Base-by-base conservation (phyloP, 2,113 vertebrate species). In the Scolopax mira region DNA sequence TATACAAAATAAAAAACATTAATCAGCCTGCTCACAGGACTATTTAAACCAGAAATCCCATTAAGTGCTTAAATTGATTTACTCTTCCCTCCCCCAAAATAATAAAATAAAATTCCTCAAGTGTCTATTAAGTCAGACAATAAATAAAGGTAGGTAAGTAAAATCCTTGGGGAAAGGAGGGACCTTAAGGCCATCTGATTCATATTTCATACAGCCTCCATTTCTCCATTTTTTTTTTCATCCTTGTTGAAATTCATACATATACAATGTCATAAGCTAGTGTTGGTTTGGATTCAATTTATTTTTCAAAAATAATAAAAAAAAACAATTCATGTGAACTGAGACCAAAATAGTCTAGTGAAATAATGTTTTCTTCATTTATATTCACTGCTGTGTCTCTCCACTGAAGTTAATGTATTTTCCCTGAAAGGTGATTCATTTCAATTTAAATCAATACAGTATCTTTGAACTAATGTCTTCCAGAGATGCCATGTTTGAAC, bases 21-120 rank as follows among this genome's bases (percentile, higher is more conserved):
- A 93, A 96, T 95, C 87, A 96, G 79, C 73, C 80, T 91, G 44
- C 66, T 92, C 85, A 90, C 44, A 84, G 19, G 78, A 91, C 91
- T 88, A 37, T 88, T 97, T 97, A 95, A 91, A 91, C 48, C 39
- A 91, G 84, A 93, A 96, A 96, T 84, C 72, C 64, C 60, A 94
- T 96, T 94, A 94, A 96, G 81, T 83, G 24, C 39, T 89, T 96
- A 97, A 94, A 97, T 88, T 97, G 95, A 96, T 97, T 96, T 97
- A 95, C 42, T 92, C 37, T 83, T 85, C 46, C 42, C 18, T 93
- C 44, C 60, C 48, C 3, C n/a, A 71, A 96, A 96, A 97, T 96
- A 96, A 97, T 90, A 94, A 92, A 96, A 95, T 92, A 88, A 94
- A 93, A 94, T 83, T 95, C 82, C 70, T 88, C 58, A 93, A 96